Base-by-base conservation (phyloP, 2,888 invertebrate species). In the Epinotia bilunana region DNA sequence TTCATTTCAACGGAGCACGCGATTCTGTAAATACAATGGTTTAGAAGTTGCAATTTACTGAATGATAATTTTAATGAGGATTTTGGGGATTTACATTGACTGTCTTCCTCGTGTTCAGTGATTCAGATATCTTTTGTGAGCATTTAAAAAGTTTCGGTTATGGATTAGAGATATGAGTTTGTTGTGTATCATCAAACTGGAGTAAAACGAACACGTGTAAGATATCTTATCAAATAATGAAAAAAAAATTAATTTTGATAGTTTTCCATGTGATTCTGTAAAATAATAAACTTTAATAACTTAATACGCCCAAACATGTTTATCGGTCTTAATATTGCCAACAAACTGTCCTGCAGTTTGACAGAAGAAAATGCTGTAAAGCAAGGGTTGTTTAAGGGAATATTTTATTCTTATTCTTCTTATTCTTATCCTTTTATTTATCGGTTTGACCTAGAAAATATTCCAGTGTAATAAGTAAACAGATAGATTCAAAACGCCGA, bases 1-100 rank as follows among this genome's bases (percentile, higher is more conserved):
- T 73, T 57, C 49, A 63, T 69, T 46, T 18, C 55, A 20, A 68
- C 43, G 11, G 18, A 68, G 28, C 73, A 73, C 73, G 73, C 68
- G 62, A 74, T 61, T 55, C 1, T n/a, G 55, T 33, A 16, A 73
- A 69, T 69, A 62, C 28, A 69, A 43, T 43, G 39, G n/a, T 28
- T 23, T 39, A 46, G 57, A 57, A 23, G 55, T 55, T 28, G 33
- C 43, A 62, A 33, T 62, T 43, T 61, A 55, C 23, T 62, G 18
- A 55, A 57, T 11, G 39, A 46, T 46, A 39, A 55, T 28, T 5
- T 3, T 23, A 62, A 60, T 23, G 9, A 33, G 20, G 28, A 57
- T 39, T 57, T 9, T 60, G 7, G 18, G 20, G 13, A n/a, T 23
- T 28, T 49, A 43, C 20, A 57, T 63, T 13, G 2, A 33, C 62